Evolutionary conservation across 1,140 invertebrate genomes (phyloP).

Genomic region (Ips nitidus): DNA sequence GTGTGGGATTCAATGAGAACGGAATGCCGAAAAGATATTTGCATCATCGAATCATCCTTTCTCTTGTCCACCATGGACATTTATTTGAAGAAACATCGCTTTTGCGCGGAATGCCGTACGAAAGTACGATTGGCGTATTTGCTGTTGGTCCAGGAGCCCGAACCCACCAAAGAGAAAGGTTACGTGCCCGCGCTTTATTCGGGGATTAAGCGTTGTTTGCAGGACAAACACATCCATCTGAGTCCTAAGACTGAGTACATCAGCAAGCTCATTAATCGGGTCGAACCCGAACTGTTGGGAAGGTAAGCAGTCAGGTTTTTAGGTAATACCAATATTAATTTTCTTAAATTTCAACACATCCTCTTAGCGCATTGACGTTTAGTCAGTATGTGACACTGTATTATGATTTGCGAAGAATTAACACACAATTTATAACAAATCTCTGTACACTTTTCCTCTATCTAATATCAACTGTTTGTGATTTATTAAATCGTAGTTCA

Average conservation of each 20-base stretch:
- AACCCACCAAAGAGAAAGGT: slow-evolving; percentile 82
- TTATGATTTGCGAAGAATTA: background rate
- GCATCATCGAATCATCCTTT: slow-evolving; percentile 79
- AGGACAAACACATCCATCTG: slow-evolving; percentile 85
- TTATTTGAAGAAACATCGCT: slow-evolving; percentile 89
- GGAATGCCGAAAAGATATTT: slow-evolving; percentile 81
- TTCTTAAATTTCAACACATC: no score
- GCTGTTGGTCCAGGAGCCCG: slow-evolving; percentile 81
- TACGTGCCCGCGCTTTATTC: slow-evolving; percentile 83
- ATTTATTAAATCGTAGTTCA: no score
- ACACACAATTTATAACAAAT: background rate
- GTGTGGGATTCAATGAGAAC: slow-evolving; percentile 87
- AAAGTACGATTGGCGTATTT: slow-evolving; percentile 82
- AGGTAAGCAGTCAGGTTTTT: slow-evolving; percentile 54
- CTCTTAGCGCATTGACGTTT: no score
- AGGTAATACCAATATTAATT: no score
- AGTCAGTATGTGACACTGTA: background rate
- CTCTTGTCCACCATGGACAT: slow-evolving; percentile 82
- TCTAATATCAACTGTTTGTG: no score
- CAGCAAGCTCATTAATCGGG: slow-evolving; percentile 79
- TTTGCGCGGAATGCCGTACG: slow-evolving; percentile 88
- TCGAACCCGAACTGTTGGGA: slow-evolving; percentile 86
- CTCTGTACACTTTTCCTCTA: no score
- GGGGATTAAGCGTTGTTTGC: slow-evolving; percentile 81
- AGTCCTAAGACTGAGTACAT: slow-evolving; percentile 86